Conservation (phyloP, 2,113 vertebrate species). For the Harpagus bidentatus region DNA sequence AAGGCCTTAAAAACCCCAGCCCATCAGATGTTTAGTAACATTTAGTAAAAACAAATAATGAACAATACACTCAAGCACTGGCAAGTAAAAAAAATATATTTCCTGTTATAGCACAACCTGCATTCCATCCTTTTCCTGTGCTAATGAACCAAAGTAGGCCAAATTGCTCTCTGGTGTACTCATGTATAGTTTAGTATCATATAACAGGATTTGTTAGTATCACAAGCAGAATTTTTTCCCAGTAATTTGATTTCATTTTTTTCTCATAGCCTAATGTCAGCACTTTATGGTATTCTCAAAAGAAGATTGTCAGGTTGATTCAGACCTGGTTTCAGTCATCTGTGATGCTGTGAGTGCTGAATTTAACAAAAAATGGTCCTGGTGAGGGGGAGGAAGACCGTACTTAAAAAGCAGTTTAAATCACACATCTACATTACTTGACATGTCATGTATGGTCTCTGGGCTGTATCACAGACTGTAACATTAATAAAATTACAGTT, state of each 20-base stretch:
- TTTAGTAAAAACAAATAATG: neutral
- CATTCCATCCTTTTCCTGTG: neutral
- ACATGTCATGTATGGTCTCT: neutral
- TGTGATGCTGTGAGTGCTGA: neutral
- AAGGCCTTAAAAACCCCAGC: neutral
- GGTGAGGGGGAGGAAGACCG: neutral
- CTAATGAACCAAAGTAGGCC: neutral
- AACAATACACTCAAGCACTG: neutral
- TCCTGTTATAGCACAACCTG: neutral
- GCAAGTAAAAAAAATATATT: neutral
- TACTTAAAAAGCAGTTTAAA: neutral
- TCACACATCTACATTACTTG: neutral
- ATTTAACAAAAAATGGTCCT: neutral
- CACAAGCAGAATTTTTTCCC: neutral
- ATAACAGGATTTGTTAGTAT: neutral
- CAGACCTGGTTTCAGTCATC: neutral
- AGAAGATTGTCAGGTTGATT: neutral
- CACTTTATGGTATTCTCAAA: neutral
- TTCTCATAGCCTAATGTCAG: neutral
- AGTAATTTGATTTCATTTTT: neutral
- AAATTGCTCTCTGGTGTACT: neutral
- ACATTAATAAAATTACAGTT: neutral
- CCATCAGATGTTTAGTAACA: neutral
- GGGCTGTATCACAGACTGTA: neutral
- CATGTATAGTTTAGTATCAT: neutral